Evolutionary conservation across 2,888 invertebrate genomes (phyloP), one percentile per base, ranked within the genome.

Genomic region (Deilephila porcellus): DNA sequence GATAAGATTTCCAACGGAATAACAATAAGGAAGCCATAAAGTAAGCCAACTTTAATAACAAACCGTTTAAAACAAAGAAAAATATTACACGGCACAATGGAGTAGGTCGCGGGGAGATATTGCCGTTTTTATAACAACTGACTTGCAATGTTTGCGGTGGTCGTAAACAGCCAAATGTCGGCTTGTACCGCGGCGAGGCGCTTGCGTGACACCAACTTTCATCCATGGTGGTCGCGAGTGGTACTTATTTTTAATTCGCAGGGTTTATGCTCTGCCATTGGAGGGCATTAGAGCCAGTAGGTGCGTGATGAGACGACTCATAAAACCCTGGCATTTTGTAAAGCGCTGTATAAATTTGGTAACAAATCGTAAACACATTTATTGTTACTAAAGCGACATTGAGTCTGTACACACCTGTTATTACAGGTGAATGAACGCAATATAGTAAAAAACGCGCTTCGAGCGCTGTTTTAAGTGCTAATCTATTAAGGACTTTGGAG

Each of bases 21-120:
- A 67, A 64, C 64, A 75, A 77, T 75, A 74, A 74, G 78, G 79
- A 79, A 79, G 74, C 72, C 75, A 75, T 76, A 76, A 77, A 78
- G 74, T 71, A 64, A 64, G 62, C 72, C 60, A 74, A 76, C 74
- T 78, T 76, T 74, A 75, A 75, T 74, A 78, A 76, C 77, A 76
- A 76, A 74, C 76, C 74, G 76, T 77, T 74, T 73, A 75, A 71
- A 71, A 72, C 75, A 76, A 75, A 70, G 64, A 56, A 71, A 77
- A 75, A 79, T 79, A 77, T 76, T 75, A 73, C 74, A 71, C 75
- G 70, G 67, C 67, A 71, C 70, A 60, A 45, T 11, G 37, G 53
- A 64, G 64, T 59, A 59, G 72, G 67, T 67, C 29, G 67, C 52
- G 25, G 45, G 64, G 72, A 73, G 67, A 73, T 73, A 73, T 73